These are phyloP conservation scores for Capra hircus DNA, from an alignment of 2,113 vertebrate species.

Conservation along the genomic window DNA sequence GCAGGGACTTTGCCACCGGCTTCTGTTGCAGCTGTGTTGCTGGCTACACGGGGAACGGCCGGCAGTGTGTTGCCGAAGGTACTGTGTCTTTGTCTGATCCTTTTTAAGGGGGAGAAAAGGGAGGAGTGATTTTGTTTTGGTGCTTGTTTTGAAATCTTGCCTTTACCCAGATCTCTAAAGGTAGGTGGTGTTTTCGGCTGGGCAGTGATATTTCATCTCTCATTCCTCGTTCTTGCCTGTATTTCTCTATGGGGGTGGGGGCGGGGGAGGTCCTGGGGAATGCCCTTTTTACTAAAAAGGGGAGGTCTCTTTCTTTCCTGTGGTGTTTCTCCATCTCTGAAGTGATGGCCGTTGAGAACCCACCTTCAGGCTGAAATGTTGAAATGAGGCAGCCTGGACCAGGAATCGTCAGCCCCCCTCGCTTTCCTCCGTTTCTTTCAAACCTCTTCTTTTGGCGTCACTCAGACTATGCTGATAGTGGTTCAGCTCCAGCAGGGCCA, in stretches of 20 bases:
- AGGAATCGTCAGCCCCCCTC: neutral
- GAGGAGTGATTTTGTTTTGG: neutral
- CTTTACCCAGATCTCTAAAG: neutral
- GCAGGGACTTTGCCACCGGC: slow-evolving; percentile 88
- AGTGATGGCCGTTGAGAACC: neutral
- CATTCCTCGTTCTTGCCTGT: rapidly evolving
- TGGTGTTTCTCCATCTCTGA: neutral
- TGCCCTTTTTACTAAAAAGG: neutral
- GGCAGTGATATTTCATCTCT: neutral
- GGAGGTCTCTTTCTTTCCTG: neutral
- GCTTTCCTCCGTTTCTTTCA: neutral
- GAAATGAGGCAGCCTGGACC: neutral
- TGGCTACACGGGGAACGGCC: slow-evolving; percentile 94
- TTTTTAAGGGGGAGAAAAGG: neutral
- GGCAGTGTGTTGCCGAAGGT: slow-evolving; percentile 95
- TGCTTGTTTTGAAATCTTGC: neutral
- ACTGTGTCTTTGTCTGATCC: neutral
- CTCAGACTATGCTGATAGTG: neutral
- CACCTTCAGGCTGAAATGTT: neutral
- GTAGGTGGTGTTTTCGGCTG: neutral
- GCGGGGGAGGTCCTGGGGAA: rapidly evolving
- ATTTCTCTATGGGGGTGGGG: neutral
- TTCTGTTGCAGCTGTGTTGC: slow-evolving; percentile 93
- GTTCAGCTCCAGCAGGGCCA: neutral
- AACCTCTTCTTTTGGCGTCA: neutral